Evolutionary conservation across 2,113 vertebrate genomes (phyloP).

Genomic region (Trachemys scripta): DNA sequence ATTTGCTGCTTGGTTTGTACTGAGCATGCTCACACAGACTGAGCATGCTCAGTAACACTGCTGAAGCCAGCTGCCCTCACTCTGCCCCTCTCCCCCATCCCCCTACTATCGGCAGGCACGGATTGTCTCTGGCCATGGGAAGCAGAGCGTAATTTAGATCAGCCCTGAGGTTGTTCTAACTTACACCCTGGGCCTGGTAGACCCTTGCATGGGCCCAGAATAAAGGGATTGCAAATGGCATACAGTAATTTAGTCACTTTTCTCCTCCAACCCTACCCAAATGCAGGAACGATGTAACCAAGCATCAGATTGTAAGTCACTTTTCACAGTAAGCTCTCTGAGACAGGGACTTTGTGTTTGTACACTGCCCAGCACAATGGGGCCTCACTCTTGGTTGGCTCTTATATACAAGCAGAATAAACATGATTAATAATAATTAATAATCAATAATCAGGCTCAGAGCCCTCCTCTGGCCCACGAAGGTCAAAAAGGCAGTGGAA

Average conservation of each 20-base stretch:
- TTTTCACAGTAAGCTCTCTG: neutral
- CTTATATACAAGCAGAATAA: neutral
- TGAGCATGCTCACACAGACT: too few relatives aligned
- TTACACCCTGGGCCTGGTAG: neutral
- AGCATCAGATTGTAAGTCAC: neutral
- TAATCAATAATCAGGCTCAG: neutral
- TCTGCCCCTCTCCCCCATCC: too few relatives aligned
- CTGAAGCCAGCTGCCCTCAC: too few relatives aligned
- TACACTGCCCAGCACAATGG: neutral
- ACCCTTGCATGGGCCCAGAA: neutral
- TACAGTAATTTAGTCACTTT: neutral
- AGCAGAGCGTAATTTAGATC: neutral
- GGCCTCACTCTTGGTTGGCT: neutral
- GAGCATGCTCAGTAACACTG: too few relatives aligned
- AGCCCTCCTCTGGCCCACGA: neutral
- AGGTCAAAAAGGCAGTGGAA: neutral
- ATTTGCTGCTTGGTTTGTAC: too few relatives aligned
- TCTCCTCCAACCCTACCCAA: neutral
- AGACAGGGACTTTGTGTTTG: neutral
- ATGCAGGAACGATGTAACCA: neutral
- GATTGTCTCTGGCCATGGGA: too few relatives aligned
- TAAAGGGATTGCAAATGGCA: neutral
- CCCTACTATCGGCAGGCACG: too few relatives aligned
- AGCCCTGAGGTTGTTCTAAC: neutral
- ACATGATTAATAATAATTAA: neutral